A percentile compares a stretch with the other conserved stretches of the same genome.
phyloP scores from a whole-genome alignment of 2,797 vertebrate genomes.

The Hemibagrus guttatus region DNA sequence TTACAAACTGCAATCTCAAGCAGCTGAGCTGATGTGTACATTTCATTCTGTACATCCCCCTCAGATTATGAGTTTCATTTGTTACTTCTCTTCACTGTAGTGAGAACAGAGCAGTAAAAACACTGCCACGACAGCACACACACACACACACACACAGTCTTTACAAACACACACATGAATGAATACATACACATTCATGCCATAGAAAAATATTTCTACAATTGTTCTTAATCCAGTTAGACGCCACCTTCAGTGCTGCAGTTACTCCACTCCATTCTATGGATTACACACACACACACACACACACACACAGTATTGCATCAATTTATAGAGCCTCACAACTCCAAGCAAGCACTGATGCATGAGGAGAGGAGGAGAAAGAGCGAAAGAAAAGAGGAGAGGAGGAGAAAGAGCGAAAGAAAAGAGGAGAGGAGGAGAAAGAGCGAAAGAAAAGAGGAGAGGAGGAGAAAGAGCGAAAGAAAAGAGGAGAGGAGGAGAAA shows the following conservation, averaged over 20 bases:
- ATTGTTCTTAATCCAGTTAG: slow-evolving; percentile 26
- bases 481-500: no score
- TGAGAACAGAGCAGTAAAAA: neutral
- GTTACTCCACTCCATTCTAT: neutral
- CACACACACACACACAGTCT: neutral
- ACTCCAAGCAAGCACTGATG: no score
- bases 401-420: no score
- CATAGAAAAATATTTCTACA: neutral
- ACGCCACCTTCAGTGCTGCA: slow-evolving; percentile 3
- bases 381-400: no score
- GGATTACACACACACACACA: slow-evolving; percentile 6
- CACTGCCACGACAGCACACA: neutral
- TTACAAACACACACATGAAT: slow-evolving; percentile 39
- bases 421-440: no score
- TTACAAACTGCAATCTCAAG: neutral
- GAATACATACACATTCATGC: slow-evolving; percentile 36
- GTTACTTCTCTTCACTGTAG: neutral
- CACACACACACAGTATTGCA: neutral
- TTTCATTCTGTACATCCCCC: no score
- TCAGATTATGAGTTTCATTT: neutral
- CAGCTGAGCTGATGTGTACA: no score
- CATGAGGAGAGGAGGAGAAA: no score
- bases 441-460: no score
- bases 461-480: no score
- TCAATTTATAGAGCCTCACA: neutral